Evolutionary conservation across 2,113 vertebrate species (phyloP), one percentile per base, ranked within the genome.

Genomic region (Sinocyclocheilus grahami): DNA sequence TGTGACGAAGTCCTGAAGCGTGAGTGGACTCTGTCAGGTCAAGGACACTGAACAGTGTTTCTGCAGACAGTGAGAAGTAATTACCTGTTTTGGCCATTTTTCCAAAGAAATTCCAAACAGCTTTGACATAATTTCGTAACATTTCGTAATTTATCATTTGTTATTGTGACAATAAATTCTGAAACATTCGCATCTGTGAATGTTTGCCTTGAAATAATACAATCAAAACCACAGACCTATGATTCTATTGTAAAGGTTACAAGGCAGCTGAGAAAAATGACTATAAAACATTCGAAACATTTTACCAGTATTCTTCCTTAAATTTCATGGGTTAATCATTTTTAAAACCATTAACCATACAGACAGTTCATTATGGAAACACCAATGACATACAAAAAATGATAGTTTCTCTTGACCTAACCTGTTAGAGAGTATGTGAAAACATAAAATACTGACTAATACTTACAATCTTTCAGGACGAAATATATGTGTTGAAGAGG

Each of bases 11-110:
- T 69, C 77, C 85, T 30, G 22, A 46, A 46, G 20, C 3, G 37
- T 24, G 63, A 83, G 48, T 55, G 16, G 48, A 76, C 16, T 10
- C 55, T 55, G 24, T 46, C 53, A 82, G 88, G 77, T 86, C 88
- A 87, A 85, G 78, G 78, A 80, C 58, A 12, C 65, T 79, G 81
- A n/a, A 53, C 72, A 81, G 71, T 51, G 69, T 82, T 63, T 80
- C 75, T 58, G 53, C 42, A n/a, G 5, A 42, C 6, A 69, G 20
- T 7, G 33, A 24, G 48, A 60, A 63, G 12, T 22, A 11, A 80
- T 46, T 72, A 24, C 11, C 11, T 30, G n/a, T 51, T 63, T 63
- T 67, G 62, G 39, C 84, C 13, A 63, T 42, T 53, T 30, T 72
- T 72, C 39, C 39, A 13, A 72, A 53, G 3, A 10, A 62, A 81